Base-by-base conservation (phyloP, 2,113 vertebrate genomes). In the Gambusia holbrooki region DNA sequence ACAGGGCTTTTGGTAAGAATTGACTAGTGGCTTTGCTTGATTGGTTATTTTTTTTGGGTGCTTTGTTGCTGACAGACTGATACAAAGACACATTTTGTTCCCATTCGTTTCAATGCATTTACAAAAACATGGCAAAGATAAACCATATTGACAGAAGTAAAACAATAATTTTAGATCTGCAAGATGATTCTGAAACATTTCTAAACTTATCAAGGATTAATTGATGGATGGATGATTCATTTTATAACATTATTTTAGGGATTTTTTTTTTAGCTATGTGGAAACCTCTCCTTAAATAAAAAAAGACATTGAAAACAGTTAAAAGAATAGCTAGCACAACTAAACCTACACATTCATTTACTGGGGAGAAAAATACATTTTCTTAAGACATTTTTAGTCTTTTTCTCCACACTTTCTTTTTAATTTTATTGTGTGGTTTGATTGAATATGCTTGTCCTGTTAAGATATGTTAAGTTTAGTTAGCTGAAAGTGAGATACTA, bases 1-100 rank as follows among this genome's bases (percentile, higher is more conserved):
- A 65, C 62, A 28, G 60, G 65, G 82, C 69, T 64, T 62, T 62
- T 60, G 6, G n/a, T 72, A 29, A 63, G 30, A 83, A 78, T 5
- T 72, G 77, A 78, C 67, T 51, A 67, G 40, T 65, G 27, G 33
- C 63, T 72, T 81, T 81, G 48, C 51, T 58, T 58, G 25, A 58
- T 25, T n/a, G 51, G 51, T 58, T 58, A 58, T 58, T 58, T 66
- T n/a, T 30, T 37, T 11, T 37, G 32, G 63, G 19, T 25, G 4
- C 17, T 65, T 65, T 65, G 32, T n/a, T 35, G n/a, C 7, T 32
- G 29, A 14, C 17, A 65, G 17, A 19, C 32, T 65, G 32, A 25
- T 25, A 4, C 17, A 35, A 25, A 35, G 32, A 65, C 63, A n/a
- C 22, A 65, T 13, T 65, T 65, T 35, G 3, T 37, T 25, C 19